Percentiles rank a stretch among this genome's conserved stretches.
These are phyloP conservation scores for Galbula dea DNA, from an alignment of 2,113 vertebrate genomes.

Conservation along the genomic window DNA sequence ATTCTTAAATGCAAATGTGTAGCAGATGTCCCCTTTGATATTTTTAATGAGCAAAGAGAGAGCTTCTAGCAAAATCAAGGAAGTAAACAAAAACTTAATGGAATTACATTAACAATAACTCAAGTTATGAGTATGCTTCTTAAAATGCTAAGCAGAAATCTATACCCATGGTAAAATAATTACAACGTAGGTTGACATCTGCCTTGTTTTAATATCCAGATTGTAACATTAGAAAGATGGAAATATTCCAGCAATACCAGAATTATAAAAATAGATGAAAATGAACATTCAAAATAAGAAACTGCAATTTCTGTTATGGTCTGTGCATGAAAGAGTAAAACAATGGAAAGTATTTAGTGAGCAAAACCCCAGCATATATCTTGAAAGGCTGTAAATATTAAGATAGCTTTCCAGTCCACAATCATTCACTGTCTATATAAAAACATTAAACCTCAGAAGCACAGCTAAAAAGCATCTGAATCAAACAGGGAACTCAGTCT, in stretches of 20 bases:
- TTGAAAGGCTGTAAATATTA: not conserved
- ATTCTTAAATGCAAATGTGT: not conserved
- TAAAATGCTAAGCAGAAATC: not conserved
- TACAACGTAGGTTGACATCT: not conserved
- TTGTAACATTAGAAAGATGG: not conserved
- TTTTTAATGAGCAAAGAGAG: not conserved
- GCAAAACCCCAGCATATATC: not conserved
- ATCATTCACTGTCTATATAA: not conserved
- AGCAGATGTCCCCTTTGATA: not conserved
- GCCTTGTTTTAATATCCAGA: not conserved
- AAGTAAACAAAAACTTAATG: not conserved
- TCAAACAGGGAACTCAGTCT: not conserved
- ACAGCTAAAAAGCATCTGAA: not conserved
- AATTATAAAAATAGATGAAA: not conserved
- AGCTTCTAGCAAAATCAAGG: not conserved
- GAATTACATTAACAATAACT: not conserved
- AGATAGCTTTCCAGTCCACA: not conserved
- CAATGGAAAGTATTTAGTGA: not conserved
- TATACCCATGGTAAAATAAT: not conserved
- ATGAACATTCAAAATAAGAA: not conserved
- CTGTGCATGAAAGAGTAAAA: not conserved
- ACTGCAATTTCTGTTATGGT: not conserved
- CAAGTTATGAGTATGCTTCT: not conserved
- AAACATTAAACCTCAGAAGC: not conserved
- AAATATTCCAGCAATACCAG: not conserved